Conservation (phyloP, 2,888 invertebrate genomes). For the Hymenopus coronatus region DNA sequence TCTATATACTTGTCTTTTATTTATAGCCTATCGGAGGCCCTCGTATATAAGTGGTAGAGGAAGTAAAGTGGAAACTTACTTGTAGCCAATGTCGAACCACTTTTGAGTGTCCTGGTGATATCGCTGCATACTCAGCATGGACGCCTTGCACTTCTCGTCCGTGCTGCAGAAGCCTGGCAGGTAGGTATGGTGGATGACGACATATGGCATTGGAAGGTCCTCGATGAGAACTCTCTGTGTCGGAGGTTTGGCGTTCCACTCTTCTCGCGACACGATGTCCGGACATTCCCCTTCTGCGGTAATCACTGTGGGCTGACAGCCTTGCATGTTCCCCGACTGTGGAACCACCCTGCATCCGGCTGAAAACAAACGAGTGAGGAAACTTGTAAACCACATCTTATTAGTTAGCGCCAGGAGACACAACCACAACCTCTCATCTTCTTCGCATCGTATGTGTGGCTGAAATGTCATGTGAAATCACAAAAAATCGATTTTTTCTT, state of each 20-base stretch:
- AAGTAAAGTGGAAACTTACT: not conserved
- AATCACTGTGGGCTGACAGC: not conserved
- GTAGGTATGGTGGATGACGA: conserved; percentile 71
- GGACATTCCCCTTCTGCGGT: not conserved
- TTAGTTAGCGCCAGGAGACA: too few species aligned
- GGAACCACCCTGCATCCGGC: not conserved
- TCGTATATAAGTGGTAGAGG: too few species aligned
- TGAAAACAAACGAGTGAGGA: not conserved
- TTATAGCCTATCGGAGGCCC: too few species aligned
- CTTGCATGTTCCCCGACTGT: not conserved
- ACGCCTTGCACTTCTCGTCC: conserved; percentile 51
- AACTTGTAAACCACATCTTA: too few species aligned
- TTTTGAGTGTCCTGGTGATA: conserved; percentile 43
- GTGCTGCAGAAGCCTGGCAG: conserved; percentile 59
- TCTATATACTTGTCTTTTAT: too few species aligned
- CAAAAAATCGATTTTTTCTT: too few species aligned
- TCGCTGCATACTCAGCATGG: conserved; percentile 65
- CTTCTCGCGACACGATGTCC: conserved; percentile 48
- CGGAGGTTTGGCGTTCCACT: conserved; percentile 59
- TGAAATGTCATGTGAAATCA: too few species aligned
- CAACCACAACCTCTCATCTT: too few species aligned
- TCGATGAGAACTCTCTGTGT: conserved; percentile 49
- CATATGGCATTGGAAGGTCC: conserved; percentile 59
- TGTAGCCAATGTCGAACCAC: conserved; percentile 49
- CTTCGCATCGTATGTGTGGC: too few species aligned